These are phyloP conservation scores for Perdita meconis DNA, from an alignment of 2,888 invertebrate genomes.

Conservation along the genomic window DNA sequence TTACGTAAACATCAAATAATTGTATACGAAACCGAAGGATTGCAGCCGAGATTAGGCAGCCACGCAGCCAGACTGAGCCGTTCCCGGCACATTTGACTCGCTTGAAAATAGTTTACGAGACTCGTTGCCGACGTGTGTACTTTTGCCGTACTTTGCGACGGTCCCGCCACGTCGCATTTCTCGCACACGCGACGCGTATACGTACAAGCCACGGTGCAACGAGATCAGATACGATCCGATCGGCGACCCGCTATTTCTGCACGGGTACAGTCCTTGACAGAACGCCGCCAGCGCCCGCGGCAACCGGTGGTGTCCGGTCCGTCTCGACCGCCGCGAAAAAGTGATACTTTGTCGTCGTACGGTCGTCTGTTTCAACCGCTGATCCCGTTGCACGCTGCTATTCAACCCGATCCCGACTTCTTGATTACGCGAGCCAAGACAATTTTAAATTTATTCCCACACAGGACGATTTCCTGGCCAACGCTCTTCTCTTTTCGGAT, in stretches of 20 bases:
- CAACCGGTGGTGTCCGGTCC: conserved; percentile 9
- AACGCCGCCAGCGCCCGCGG: conserved; percentile 24
- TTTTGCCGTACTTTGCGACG: conserved; percentile 36
- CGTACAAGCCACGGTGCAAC: conserved; percentile 45
- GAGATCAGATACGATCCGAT: conserved; percentile 66
- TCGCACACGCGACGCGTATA: conserved; percentile 35
- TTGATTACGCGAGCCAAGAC: conserved; percentile 5
- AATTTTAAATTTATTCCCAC: not conserved
- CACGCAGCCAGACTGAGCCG: not conserved
- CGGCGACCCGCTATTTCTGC: conserved; percentile 66
- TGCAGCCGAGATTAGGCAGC: not conserved
- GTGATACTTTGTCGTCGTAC: conserved; percentile 41
- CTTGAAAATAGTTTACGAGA: conserved; percentile 51
- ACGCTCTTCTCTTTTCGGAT: not conserved
- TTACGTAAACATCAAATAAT: too few species aligned
- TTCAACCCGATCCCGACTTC: conserved; percentile 5
- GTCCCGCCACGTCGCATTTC: conserved; percentile 32
- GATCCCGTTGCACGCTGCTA: not conserved
- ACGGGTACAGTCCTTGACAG: conserved; percentile 58
- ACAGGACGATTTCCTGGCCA: not conserved
- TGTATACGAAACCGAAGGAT: too few species aligned
- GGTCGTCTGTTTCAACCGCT: not conserved
- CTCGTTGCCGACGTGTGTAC: conserved; percentile 21
- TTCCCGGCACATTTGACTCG: conserved; percentile 23
- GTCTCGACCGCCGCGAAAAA: conserved; percentile 3